Evolutionary conservation across 2,113 vertebrate species (phyloP).

Genomic region (Onychostruthus taczanowskii): DNA sequence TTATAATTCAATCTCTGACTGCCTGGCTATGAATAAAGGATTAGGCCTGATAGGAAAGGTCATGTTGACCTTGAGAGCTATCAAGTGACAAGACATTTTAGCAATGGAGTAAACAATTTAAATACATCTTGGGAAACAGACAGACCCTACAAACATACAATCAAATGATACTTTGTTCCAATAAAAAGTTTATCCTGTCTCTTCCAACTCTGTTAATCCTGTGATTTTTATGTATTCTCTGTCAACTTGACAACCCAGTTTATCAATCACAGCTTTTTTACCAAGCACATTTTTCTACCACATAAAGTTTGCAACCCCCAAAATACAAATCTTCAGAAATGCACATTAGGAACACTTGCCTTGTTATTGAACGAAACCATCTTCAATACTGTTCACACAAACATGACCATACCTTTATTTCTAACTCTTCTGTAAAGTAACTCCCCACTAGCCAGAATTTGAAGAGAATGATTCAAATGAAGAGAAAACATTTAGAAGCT

Average conservation of each 20-base stretch:
- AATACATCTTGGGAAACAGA: neutral
- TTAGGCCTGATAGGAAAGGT: constrained; percentile 10
- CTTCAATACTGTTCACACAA: neutral
- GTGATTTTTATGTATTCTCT: neutral
- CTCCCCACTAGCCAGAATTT: neutral
- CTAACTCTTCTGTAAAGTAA: neutral
- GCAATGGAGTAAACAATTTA: neutral
- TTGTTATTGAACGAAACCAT: neutral
- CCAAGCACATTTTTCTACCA: neutral
- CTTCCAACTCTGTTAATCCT: neutral
- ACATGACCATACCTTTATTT: neutral
- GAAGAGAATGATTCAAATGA: neutral
- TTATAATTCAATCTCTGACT: constrained; percentile 54
- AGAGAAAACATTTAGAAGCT: neutral
- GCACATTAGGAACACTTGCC: neutral
- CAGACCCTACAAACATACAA: neutral
- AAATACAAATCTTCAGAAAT: neutral
- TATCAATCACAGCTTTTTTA: neutral
- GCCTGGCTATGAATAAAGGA: constrained; percentile 20
- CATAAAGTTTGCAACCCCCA: neutral
- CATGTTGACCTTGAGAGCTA: constrained; percentile 49
- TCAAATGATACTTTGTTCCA: neutral
- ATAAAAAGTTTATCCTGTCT: neutral
- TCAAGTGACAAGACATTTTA: neutral
- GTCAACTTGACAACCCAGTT: neutral